These are phyloP conservation scores for Mormyrus proboscirostris DNA, from an alignment of 2,797 vertebrate genomes.

Conservation along the genomic window DNA sequence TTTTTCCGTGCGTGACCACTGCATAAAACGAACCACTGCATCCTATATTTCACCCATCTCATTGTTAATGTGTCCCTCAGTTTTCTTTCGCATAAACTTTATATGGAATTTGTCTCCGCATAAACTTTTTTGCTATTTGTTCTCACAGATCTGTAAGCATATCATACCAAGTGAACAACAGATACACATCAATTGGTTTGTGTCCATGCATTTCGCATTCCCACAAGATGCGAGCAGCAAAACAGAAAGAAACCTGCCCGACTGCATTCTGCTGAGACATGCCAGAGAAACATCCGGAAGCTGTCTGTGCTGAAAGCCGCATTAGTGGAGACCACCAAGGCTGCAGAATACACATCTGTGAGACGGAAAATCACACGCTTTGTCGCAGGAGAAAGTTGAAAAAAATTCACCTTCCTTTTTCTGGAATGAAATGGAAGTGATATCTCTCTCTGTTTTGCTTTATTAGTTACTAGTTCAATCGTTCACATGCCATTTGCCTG, in stretches of 20 bases:
- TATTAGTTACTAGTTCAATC: slow-evolving; percentile 40
- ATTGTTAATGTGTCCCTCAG: not conserved
- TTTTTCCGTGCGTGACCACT: not conserved
- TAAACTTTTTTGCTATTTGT: not conserved
- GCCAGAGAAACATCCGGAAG: not conserved
- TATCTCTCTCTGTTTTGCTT: slow-evolving; percentile 29
- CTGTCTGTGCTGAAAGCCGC: not conserved
- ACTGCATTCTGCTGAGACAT: not conserved
- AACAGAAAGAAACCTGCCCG: not conserved
- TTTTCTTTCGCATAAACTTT: not conserved
- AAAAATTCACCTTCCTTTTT: slow-evolving; percentile 41
- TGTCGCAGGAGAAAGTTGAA: slow-evolving; percentile 41
- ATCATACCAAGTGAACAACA: slow-evolving; percentile 5
- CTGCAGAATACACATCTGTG: slow-evolving; percentile 42
- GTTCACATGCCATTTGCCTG: slow-evolving; percentile 30
- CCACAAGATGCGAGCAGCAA: not conserved
- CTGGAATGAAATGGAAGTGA: slow-evolving; percentile 18
- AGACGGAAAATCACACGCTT: slow-evolving; percentile 49
- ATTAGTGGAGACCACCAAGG: slow-evolving; percentile 19
- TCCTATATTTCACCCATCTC: not conserved
- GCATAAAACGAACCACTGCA: not conserved
- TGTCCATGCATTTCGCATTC: not conserved
- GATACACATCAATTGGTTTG: not conserved
- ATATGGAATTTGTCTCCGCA: not conserved
- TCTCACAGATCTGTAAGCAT: not conserved